Evolutionary conservation across 53 echinoderm and acorn worm species (phyloP).

Genomic region (Hippasteria phrygiana): DNA sequence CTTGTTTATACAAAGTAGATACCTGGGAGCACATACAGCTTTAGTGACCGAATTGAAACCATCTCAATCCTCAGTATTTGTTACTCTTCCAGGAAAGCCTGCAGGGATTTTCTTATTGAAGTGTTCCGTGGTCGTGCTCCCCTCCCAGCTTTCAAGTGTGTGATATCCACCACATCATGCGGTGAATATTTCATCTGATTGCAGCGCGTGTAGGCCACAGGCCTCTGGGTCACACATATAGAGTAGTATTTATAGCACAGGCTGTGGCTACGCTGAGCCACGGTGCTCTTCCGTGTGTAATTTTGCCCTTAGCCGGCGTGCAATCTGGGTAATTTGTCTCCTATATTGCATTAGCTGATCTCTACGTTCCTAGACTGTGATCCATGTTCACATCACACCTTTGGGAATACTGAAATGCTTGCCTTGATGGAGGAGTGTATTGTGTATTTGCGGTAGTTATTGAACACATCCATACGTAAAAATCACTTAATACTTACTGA

Average conservation of each 20-base stretch:
- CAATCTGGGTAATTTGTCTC: slow-evolving; percentile 11
- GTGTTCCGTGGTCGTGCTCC: neutral
- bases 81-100: neutral
- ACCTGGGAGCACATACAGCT: neutral
- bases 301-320: neutral
- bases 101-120: neutral
- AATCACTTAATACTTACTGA: no score
- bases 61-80: neutral
- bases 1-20: neutral
- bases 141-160: neutral
- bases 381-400: neutral
- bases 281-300: neutral
- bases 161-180: neutral
- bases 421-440: neutral
- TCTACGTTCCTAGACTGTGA: neutral
- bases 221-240: neutral
- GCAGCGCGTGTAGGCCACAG: neutral
- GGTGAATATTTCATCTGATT: slow-evolving; percentile 33
- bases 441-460: neutral
- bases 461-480: no score
- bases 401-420: slow-evolving; percentile 4
- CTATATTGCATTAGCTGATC: slow-evolving; percentile 31
- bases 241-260: neutral
- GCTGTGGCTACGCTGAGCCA: neutral
- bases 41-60: neutral